Conservation (phyloP, 2,113 vertebrate species). For the Variabilichromis moorii region DNA sequence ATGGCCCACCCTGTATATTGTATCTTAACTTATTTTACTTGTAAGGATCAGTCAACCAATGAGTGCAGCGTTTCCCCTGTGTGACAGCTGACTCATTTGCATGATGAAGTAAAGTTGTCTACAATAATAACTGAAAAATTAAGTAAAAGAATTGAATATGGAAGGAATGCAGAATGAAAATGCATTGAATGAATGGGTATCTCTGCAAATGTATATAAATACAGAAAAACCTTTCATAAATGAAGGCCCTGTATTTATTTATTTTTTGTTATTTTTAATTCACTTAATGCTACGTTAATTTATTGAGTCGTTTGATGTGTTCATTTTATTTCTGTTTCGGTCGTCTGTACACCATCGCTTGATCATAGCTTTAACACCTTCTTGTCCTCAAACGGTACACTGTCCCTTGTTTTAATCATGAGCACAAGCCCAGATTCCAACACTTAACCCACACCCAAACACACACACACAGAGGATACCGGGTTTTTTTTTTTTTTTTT, state of each 20-base stretch:
- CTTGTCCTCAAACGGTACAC: background rate
- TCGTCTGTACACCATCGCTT: fast-evolving
- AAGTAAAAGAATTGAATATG: background rate
- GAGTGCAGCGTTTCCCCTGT: background rate
- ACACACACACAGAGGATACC: background rate
- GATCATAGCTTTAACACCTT: background rate
- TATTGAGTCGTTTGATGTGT: background rate
- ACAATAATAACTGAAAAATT: background rate
- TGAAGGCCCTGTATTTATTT: background rate
- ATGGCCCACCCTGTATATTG: background rate
- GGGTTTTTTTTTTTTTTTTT: fast-evolving
- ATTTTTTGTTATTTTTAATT: background rate
- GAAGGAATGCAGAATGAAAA: background rate
- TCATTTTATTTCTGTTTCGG: background rate
- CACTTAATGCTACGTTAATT: background rate
- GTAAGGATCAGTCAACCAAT: background rate
- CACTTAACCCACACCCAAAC: background rate
- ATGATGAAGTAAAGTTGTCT: background rate
- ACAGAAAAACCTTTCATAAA: background rate
- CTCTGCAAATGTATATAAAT: background rate
- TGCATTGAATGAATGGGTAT: background rate
- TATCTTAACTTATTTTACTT: background rate
- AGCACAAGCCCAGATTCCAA: background rate
- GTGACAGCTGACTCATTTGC: background rate
- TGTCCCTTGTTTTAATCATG: background rate